phyloP scores from a whole-genome alignment of 2,113 vertebrate genomes.

The Notechis scutatus region DNA sequence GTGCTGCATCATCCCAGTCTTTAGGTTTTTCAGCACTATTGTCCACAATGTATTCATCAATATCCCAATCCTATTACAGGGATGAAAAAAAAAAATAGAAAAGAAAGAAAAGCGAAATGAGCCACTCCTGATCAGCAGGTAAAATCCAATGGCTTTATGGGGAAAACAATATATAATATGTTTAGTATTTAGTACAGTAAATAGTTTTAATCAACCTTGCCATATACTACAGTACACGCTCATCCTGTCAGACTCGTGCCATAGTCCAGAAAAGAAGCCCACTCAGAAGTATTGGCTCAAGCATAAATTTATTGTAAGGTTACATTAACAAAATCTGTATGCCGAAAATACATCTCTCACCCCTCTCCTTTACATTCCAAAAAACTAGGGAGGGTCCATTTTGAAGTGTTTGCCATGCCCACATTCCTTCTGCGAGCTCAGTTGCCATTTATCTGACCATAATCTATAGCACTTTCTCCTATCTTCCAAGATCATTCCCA shows the following conservation, averaged over 20 bases:
- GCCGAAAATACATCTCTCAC: neutral
- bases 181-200: neutral
- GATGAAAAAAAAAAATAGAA: neutral
- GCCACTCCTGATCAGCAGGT: neutral
- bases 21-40: conserved; percentile 77
- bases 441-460: neutral
- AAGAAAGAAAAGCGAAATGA: neutral
- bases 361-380: neutral
- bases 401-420: neutral
- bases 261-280: neutral
- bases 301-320: neutral
- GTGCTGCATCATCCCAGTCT: conserved; percentile 78
- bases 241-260: neutral
- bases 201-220: neutral
- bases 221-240: neutral
- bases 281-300: neutral
- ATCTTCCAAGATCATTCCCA: neutral
- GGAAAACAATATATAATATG: neutral
- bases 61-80: conserved; percentile 78
- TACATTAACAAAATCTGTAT: neutral
- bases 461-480: neutral
- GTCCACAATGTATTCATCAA: conserved; percentile 78
- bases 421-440: neutral
- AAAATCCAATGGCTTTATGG: neutral
- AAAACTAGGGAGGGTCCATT: neutral